A percentile compares a stretch with the other conserved stretches of the same genome.
These are phyloP conservation scores for Dascyllus trimaculatus DNA, from an alignment of 2,113 vertebrate species.

Conservation along the genomic window DNA sequence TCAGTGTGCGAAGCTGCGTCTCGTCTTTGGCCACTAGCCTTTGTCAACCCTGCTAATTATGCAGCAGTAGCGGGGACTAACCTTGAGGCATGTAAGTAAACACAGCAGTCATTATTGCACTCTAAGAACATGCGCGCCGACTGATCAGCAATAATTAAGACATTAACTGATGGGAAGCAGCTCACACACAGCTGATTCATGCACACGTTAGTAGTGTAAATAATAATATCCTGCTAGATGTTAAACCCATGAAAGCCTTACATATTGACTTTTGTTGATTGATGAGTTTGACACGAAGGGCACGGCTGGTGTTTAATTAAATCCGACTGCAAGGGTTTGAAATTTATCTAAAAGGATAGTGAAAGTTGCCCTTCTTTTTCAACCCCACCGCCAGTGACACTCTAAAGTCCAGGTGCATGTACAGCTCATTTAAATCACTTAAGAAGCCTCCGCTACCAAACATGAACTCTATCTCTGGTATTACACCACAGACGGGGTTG, in stretches of 20 bases:
- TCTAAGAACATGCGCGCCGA: constrained; percentile 14
- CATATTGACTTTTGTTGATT: not conserved
- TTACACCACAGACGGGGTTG: constrained; percentile 10
- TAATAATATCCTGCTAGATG: not conserved
- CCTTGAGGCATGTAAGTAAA: constrained; percentile 46
- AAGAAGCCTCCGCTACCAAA: constrained; percentile 4
- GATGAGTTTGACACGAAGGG: not conserved
- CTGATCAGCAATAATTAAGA: constrained; percentile 17
- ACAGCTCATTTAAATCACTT: constrained; percentile 33
- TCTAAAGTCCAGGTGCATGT: not conserved
- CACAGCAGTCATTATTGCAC: constrained; percentile 17
- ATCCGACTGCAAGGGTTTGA: constrained; percentile 2
- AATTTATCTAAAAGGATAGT: not conserved
- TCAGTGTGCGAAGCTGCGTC: constrained; percentile 15
- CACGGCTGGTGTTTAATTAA: constrained; percentile 12
- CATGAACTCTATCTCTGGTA: not conserved
- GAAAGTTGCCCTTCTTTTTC: not conserved
- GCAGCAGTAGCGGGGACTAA: constrained; percentile 14
- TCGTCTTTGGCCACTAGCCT: constrained; percentile 37
- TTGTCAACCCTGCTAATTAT: constrained; percentile 59
- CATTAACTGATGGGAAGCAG: not conserved
- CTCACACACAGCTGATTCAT: no score
- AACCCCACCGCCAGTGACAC: not conserved
- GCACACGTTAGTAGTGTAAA: not conserved
- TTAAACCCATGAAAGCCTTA: not conserved